phyloP scores from a whole-genome alignment of 2,113 vertebrate species.

The Rhineura floridana region DNA sequence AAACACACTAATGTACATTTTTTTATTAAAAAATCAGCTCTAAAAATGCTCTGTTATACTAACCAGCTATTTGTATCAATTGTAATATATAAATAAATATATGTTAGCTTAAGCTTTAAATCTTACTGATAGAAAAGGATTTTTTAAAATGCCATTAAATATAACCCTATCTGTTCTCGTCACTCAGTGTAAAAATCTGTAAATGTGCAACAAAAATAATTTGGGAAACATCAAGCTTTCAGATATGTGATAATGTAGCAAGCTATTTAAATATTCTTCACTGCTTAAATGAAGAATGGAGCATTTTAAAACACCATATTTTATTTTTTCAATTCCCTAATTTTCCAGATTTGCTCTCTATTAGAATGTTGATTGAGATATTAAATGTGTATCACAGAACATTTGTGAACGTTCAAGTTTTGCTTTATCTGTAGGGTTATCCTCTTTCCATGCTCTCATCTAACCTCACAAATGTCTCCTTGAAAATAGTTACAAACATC shows the following conservation, averaged over 20 bases:
- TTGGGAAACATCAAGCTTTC: too few species aligned
- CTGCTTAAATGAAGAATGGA: not conserved
- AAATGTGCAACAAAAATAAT: not conserved
- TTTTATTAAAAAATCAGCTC: too few species aligned
- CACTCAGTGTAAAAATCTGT: not conserved
- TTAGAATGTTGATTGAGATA: not conserved
- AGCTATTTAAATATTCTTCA: slow-evolving; percentile 15
- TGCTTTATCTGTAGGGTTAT: not conserved
- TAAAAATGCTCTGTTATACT: too few species aligned
- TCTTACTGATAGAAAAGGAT: slow-evolving; percentile 20
- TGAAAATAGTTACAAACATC: not conserved
- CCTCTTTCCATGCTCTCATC: not conserved
- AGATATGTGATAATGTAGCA: not conserved
- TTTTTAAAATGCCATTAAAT: not conserved
- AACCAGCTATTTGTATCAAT: not conserved
- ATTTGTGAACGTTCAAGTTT: not conserved
- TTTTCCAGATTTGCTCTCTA: not conserved
- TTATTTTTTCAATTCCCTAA: too few species aligned
- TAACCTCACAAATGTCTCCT: not conserved
- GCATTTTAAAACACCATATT: too few species aligned
- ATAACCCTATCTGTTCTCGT: not conserved
- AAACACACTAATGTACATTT: slow-evolving; percentile 18
- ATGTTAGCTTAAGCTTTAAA: slow-evolving; percentile 11
- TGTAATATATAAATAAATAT: not conserved
- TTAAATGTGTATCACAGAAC: not conserved